Evolutionary conservation across 2,888 invertebrate species (phyloP).

Genomic region (Cheilosia vernalis): DNA sequence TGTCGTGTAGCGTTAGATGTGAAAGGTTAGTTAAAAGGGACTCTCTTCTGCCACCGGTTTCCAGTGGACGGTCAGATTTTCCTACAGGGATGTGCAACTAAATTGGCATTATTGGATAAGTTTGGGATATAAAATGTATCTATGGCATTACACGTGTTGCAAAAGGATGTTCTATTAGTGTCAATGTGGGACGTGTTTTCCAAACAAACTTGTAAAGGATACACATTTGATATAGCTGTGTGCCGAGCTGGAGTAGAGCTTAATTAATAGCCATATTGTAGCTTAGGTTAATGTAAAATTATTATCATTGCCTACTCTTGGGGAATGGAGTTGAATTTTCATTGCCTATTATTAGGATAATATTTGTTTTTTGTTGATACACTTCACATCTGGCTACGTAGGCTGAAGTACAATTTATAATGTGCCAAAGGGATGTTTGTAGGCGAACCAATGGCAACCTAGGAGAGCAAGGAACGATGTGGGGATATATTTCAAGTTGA

Average conservation of each 20-base stretch:
- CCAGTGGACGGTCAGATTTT: constrained; percentile 17
- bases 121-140: constrained; percentile 26
- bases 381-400: background rate
- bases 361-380: background rate
- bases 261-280: background rate
- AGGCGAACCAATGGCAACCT: too few relatives aligned
- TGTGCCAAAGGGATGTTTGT: too few relatives aligned
- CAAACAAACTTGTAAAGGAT: background rate
- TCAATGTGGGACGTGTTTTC: constrained; percentile 20
- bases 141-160: constrained; percentile 43
- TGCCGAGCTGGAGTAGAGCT: background rate
- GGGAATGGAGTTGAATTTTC: background rate
- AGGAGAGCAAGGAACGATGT: too few relatives aligned
- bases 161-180: constrained; percentile 12
- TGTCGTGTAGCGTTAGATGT: constrained; percentile 1
- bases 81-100: constrained; percentile 1
- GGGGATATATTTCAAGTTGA: too few relatives aligned
- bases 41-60: background rate
- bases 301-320: background rate
- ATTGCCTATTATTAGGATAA: background rate
- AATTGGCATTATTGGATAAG: constrained; percentile 48
- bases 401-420: too few relatives aligned
- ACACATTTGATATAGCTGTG: background rate
- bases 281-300: background rate
- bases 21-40: constrained; percentile 46